A percentile compares a stretch with the other conserved stretches of the same genome.
phyloP scores from a whole-genome alignment of 2,888 invertebrate species.

The Polyommatus iphigenia region DNA sequence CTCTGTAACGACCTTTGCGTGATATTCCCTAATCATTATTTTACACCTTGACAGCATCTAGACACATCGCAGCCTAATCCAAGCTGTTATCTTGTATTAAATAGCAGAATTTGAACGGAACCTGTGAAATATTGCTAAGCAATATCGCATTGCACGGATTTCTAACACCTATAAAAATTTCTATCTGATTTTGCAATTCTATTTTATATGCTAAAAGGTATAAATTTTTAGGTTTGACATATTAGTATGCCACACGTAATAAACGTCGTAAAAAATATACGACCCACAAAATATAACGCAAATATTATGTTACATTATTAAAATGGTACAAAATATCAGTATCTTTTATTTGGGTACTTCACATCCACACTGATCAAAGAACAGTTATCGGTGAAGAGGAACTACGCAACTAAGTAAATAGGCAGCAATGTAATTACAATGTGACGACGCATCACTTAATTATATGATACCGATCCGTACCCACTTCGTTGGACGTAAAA shows the following conservation, averaged over 20 bases:
- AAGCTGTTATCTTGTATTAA: neutral
- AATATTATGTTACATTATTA: constrained; percentile 17
- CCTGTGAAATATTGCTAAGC: neutral
- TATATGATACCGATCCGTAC: too few relatives aligned
- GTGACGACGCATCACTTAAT: neutral
- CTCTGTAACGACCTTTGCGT: too few relatives aligned
- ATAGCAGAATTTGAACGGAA: neutral
- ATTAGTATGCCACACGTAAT: constrained; percentile 19
- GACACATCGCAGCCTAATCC: neutral
- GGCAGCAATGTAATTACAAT: neutral
- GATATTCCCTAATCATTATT: too few relatives aligned
- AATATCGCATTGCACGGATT: neutral
- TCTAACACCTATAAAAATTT: neutral
- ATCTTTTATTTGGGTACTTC: neutral
- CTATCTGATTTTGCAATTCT: neutral
- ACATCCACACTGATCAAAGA: neutral
- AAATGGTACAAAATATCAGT: constrained; percentile 22
- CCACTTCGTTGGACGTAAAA: too few relatives aligned
- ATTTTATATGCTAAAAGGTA: neutral
- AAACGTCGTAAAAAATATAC: constrained; percentile 12
- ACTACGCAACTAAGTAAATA: neutral
- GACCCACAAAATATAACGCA: constrained; percentile 1
- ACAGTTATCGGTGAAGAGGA: neutral
- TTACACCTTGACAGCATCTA: too few relatives aligned
- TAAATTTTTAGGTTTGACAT: neutral